A percentile compares a stretch with the other conserved stretches of the same genome.
phyloP scores from a whole-genome alignment of 2,888 invertebrate species.

The Macaria notata region DNA sequence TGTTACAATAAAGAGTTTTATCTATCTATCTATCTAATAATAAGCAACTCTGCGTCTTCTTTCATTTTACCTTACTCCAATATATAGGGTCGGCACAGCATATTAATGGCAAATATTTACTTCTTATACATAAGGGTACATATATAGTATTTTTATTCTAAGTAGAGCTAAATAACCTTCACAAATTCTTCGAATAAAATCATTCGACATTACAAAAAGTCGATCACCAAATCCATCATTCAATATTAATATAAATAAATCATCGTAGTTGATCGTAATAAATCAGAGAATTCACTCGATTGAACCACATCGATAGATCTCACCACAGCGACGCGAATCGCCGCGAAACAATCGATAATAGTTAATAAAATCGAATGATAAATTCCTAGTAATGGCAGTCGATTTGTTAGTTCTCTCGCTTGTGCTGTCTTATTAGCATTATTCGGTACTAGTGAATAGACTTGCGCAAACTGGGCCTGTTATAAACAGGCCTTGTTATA shows the following conservation, averaged over 20 bases:
- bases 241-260: constrained; percentile 66
- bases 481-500: too few species aligned
- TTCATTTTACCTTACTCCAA: too few species aligned
- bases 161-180: not conserved
- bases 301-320: constrained; percentile 72
- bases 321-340: constrained; percentile 57
- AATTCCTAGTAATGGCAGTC: constrained; percentile 27
- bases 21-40: too few species aligned
- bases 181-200: not conserved
- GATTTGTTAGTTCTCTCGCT: constrained; percentile 28
- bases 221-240: constrained; percentile 47
- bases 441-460: too few species aligned
- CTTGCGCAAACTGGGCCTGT: too few species aligned
- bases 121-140: too few species aligned
- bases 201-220: constrained; percentile 29
- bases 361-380: constrained; percentile 51
- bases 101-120: too few species aligned
- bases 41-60: too few species aligned
- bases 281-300: constrained; percentile 68
- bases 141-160: not conserved
- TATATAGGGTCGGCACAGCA: too few species aligned
- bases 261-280: constrained; percentile 61
- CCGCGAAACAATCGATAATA: constrained; percentile 61
- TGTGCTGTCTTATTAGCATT: constrained; percentile 21
- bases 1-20: too few species aligned